Conservation (phyloP, 2,113 vertebrate species). For the Vulpes vulpes region DNA sequence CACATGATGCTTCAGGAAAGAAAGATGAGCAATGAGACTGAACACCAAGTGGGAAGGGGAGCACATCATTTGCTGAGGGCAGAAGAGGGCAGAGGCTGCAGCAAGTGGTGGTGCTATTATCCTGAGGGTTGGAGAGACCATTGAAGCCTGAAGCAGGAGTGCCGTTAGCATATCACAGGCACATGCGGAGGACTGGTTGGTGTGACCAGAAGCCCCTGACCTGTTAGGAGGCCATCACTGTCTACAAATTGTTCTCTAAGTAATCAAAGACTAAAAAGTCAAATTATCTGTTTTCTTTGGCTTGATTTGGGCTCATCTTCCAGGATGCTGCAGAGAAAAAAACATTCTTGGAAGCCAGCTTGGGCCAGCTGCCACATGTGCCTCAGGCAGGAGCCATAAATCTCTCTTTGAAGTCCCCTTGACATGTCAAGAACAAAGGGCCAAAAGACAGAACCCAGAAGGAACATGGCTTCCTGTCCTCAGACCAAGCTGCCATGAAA, state of each 20-base stretch:
- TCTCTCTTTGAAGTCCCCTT: neutral
- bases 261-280: neutral
- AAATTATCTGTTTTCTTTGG: neutral
- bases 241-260: neutral
- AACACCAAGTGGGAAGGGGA: neutral
- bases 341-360: neutral
- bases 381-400: neutral
- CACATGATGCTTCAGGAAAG: neutral
- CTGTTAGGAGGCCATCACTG: neutral
- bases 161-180: neutral
- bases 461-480: neutral
- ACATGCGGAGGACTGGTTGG: neutral
- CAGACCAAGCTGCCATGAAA: neutral
- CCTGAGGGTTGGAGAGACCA: neutral
- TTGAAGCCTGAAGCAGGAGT: neutral
- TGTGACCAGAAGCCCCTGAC: neutral
- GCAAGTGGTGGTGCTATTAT: fast-evolving
- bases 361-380: neutral
- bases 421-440: neutral
- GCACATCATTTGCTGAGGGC: fast-evolving
- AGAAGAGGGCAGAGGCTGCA: neutral
- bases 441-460: neutral
- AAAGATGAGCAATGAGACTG: neutral
- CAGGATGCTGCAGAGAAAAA: neutral
- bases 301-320: neutral